These are phyloP conservation scores for Phrynocephalus versicolor DNA, from an alignment of 2,113 vertebrate species.

Conservation along the genomic window DNA sequence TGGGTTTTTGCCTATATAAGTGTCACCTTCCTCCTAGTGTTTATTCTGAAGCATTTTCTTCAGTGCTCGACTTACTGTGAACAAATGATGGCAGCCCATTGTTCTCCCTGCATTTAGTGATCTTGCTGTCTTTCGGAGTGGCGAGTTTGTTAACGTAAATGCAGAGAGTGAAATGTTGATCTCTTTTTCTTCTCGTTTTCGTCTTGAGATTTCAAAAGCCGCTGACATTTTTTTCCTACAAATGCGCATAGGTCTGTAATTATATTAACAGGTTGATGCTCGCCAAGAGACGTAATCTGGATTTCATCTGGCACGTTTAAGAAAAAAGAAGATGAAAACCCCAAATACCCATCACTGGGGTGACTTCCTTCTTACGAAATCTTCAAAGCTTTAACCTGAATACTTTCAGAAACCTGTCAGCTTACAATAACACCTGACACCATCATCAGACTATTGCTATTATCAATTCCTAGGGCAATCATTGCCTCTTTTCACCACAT, in stretches of 20 bases:
- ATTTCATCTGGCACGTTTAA: conserved; percentile 62
- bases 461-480: conserved; percentile 61
- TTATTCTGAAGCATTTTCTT: conserved; percentile 17
- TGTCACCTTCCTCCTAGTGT: background rate
- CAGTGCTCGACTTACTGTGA: conserved; percentile 34
- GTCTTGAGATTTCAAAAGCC: conserved; percentile 66
- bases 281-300: conserved; percentile 63
- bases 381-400: conserved; percentile 70
- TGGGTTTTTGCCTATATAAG: conserved; percentile 13
- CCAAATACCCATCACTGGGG: conserved; percentile 39
- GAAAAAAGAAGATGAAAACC: conserved; percentile 6
- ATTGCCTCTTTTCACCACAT: conserved; percentile 44
- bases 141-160: conserved; percentile 49
- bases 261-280: conserved; percentile 68
- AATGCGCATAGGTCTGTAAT: conserved; percentile 69
- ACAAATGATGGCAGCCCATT: conserved; percentile 21
- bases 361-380: conserved; percentile 48
- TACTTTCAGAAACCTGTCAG: conserved; percentile 65
- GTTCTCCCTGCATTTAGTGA: conserved; percentile 28
- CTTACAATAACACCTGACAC: conserved; percentile 58
- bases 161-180: conserved; percentile 58
- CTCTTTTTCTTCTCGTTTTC: conserved; percentile 57
- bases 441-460: conserved; percentile 52
- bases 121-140: conserved; percentile 53
- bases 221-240: conserved; percentile 52